Conservation (phyloP, 30 jellyfish, hydroid and myxozoan genomes). For the Cassiopea andromeda region DNA sequence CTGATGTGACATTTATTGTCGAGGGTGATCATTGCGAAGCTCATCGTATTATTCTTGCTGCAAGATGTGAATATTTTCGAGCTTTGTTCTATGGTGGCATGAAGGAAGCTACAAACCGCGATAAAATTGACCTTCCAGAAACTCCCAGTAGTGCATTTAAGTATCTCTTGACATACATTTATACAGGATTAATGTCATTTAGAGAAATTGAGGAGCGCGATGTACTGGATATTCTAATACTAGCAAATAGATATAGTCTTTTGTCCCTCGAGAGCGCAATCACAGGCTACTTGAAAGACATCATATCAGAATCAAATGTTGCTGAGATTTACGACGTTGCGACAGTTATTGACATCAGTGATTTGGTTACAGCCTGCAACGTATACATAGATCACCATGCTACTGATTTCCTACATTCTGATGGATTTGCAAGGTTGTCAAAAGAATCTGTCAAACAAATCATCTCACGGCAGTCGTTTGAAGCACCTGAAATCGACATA, state of each 20-base stretch:
- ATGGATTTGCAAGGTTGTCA: constrained; percentile 73
- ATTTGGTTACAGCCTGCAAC: constrained; percentile 62
- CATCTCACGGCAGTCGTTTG: constrained; percentile 82
- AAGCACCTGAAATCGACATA: constrained; percentile 85
- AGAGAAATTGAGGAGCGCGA: constrained; percentile 83
- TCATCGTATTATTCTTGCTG: constrained; percentile 80
- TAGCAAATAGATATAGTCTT: constrained; percentile 90
- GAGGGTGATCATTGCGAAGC: constrained; percentile 77
- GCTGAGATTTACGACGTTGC: constrained; percentile 83
- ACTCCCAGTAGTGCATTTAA: constrained; percentile 80
- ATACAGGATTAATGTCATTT: constrained; percentile 77
- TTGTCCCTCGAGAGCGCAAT: constrained; percentile 87
- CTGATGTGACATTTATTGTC: constrained; percentile 89
- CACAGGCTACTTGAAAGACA: constrained; percentile 77
- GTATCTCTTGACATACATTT: constrained; percentile 68
- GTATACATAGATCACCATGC: constrained; percentile 95
- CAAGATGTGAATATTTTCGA: constrained; percentile 95
- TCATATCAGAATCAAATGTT: constrained; percentile 54
- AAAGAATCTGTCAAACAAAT: constrained; percentile 58
- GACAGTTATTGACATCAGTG: constrained; percentile 45
- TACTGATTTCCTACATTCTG: constrained; percentile 68
- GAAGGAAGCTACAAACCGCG: constrained; percentile 78
- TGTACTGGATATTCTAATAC: constrained; percentile 75
- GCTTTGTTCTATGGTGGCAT: constrained; percentile 94
- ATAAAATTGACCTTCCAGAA: constrained; percentile 73